A percentile compares a stretch with the other conserved stretches of the same genome.
These are phyloP conservation scores for Sebastes vulpes DNA, from an alignment of 2,797 vertebrate species.

Conservation along the genomic window DNA sequence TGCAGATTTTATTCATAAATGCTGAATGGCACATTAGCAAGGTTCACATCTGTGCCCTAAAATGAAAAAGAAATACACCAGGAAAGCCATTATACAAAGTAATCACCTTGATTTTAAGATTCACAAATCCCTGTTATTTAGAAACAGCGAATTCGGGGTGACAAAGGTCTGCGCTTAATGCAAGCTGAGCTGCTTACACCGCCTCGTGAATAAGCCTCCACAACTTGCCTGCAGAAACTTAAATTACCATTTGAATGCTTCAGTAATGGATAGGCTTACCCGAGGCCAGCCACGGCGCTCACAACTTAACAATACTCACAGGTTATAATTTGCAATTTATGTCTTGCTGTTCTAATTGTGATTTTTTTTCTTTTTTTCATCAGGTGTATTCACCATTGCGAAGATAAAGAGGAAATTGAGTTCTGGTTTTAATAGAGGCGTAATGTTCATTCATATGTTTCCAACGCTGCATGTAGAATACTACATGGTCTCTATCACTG, in stretches of 20 bases:
- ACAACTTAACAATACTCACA: background rate
- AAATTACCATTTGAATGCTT: slow-evolving; percentile 38
- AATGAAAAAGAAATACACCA: background rate
- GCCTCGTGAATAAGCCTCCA: slow-evolving; percentile 2
- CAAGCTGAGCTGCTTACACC: slow-evolving; percentile 1
- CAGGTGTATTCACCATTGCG: background rate
- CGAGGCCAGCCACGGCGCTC: background rate
- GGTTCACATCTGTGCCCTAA: background rate
- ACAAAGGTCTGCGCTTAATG: slow-evolving; percentile 17
- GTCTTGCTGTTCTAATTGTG: slow-evolving; percentile 11
- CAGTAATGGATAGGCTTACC: slow-evolving; percentile 15
- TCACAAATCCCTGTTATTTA: slow-evolving; percentile 12
- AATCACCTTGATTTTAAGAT: slow-evolving; percentile 6
- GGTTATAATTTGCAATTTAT: slow-evolving; percentile 8
- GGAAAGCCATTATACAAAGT: slow-evolving; percentile 4
- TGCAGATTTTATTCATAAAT: slow-evolving; percentile 14
- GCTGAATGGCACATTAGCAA: slow-evolving; percentile 1
- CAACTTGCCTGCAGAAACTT: slow-evolving; percentile 6
- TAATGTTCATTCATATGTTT: background rate
- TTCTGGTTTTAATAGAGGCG: background rate
- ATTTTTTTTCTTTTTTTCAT: slow-evolving; percentile 24
- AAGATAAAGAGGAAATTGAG: slow-evolving; percentile 32
- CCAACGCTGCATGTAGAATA: background rate
- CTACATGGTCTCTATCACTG: background rate
- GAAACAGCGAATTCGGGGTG: background rate